Evolutionary conservation across 2,888 invertebrate genomes (phyloP).

Genomic region (Andricus quercusramuli): DNA sequence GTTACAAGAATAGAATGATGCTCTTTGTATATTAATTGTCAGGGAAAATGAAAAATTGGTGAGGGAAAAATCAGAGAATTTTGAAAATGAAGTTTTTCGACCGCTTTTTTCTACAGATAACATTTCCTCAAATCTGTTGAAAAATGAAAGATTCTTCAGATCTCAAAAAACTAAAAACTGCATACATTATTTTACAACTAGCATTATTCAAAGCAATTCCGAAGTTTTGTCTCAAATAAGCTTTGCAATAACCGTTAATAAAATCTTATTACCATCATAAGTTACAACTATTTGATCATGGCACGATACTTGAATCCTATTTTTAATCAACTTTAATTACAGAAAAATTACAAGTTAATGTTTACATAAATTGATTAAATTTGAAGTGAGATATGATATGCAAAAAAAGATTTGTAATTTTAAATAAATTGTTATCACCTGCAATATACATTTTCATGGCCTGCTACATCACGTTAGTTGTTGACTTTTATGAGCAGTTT

Average conservation of each 20-base stretch:
- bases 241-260: not conserved
- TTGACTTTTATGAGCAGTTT: not conserved
- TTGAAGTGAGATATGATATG: too few relatives aligned
- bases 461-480: not conserved
- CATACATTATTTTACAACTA: not conserved
- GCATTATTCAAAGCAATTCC: not conserved
- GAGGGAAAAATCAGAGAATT: too few relatives aligned
- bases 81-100: too few relatives aligned
- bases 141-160: not conserved
- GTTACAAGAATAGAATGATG: too few relatives aligned
- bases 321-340: not conserved
- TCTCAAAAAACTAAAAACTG: not conserved
- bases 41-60: too few relatives aligned
- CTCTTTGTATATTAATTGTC: too few relatives aligned
- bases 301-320: not conserved
- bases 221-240: not conserved
- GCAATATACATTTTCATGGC: not conserved
- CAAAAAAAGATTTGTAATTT: not conserved
- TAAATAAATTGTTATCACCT: not conserved
- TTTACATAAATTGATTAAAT: not conserved
- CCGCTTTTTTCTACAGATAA: not conserved
- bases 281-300: not conserved
- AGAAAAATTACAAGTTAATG: not conserved
- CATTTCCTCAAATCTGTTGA: not conserved
- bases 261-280: not conserved